phyloP scores from a whole-genome alignment of 1,140 invertebrate genomes.

The Coelopa frigida region DNA sequence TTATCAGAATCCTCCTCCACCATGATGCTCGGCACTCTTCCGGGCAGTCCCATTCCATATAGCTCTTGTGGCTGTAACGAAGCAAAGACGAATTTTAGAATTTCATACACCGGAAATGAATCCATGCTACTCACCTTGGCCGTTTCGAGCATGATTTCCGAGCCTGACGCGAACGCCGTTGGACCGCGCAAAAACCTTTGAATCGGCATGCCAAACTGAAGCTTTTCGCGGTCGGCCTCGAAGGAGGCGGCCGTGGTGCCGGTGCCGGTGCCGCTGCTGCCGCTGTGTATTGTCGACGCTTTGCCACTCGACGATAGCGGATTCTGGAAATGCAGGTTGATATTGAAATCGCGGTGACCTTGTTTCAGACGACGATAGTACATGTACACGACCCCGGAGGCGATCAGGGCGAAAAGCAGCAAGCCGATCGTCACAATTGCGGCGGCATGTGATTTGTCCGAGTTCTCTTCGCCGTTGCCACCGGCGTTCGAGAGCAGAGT shows the following conservation, averaged over 20 bases:
- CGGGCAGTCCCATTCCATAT: conserved; percentile 19
- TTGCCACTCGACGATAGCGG: conserved; percentile 25
- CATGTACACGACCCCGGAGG: conserved; percentile 25
- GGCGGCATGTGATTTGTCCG: neutral
- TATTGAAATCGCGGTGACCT: conserved; percentile 40
- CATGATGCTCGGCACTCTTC: conserved; percentile 17
- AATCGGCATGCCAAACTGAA: conserved; percentile 18
- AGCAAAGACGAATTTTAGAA: too few species aligned
- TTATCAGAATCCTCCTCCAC: conserved; percentile 18
- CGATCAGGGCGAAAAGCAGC: conserved; percentile 7
- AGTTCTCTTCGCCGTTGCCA: neutral
- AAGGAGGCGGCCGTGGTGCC: conserved; percentile 19
- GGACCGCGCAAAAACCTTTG: conserved; percentile 21
- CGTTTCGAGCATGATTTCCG: conserved; percentile 29
- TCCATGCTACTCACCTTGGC: conserved; percentile 9
- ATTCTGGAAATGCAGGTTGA: conserved; percentile 45
- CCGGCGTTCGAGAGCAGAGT: neutral
- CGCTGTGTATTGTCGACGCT: conserved; percentile 1
- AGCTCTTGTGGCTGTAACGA: conserved; percentile 17
- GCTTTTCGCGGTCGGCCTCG: conserved; percentile 13
- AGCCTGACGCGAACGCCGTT: conserved; percentile 14
- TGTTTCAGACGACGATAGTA: conserved; percentile 26
- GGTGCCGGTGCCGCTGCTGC: conserved; percentile 11
- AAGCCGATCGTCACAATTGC: conserved; percentile 8
- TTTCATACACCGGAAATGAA: too few species aligned